phyloP scores from a whole-genome alignment of 2,113 vertebrate species.

The Corapipo altera region DNA sequence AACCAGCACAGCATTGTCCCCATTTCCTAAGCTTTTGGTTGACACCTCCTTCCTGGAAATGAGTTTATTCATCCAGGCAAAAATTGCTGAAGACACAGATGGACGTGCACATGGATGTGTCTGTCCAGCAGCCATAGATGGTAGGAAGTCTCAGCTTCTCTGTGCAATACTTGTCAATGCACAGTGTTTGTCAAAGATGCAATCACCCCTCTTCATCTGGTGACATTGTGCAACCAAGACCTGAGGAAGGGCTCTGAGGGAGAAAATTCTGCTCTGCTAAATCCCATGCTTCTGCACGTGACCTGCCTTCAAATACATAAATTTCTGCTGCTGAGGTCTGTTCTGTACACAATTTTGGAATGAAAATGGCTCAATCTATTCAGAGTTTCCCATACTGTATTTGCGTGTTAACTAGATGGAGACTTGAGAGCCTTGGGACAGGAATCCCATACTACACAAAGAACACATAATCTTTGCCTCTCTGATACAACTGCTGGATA shows the following conservation, averaged over 20 bases:
- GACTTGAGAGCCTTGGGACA: background rate
- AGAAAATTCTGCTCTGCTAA: background rate
- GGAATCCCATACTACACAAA: background rate
- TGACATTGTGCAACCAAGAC: background rate
- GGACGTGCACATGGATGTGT: accelerated
- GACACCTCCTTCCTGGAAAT: background rate
- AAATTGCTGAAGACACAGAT: background rate
- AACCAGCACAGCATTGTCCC: background rate
- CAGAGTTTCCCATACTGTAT: background rate
- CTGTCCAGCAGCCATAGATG: background rate
- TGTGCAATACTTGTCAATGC: background rate
- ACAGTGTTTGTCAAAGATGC: background rate
- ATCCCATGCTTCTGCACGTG: background rate
- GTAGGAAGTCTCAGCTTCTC: background rate
- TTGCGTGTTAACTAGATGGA: background rate
- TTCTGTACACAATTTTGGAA: background rate
- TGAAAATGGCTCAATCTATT: background rate
- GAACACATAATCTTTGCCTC: background rate
- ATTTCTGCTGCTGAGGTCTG: background rate
- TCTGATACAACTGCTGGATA: background rate
- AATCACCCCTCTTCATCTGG: background rate
- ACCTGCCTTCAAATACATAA: background rate
- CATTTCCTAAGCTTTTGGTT: background rate
- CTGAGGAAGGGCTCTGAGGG: background rate
- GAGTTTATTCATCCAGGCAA: background rate